Evolutionary conservation across 1,140 invertebrate species (phyloP).

Genomic region (Solenopsis invicta): DNA sequence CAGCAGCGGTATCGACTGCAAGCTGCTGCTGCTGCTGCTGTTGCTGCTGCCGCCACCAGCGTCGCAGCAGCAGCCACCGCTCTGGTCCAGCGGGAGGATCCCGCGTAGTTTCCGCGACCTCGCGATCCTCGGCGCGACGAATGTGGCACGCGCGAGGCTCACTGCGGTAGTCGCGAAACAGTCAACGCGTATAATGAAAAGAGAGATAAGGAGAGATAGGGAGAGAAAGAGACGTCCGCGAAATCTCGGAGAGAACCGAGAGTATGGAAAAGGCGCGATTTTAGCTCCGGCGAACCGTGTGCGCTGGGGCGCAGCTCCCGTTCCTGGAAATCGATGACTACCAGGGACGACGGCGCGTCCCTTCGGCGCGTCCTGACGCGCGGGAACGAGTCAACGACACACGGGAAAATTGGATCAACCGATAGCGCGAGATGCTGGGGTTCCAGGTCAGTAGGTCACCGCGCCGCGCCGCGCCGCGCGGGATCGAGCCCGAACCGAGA

Average conservation of each 20-base stretch:
- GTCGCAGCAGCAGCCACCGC: too few species aligned
- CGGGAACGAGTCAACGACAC: constrained; percentile 44
- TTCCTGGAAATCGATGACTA: constrained; percentile 56
- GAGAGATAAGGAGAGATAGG: neutral
- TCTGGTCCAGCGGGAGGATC: constrained; percentile 16
- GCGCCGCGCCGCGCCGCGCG: constrained; percentile 16
- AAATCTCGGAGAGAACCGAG: neutral
- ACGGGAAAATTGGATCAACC: constrained; percentile 60
- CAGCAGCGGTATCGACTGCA: constrained; percentile 43
- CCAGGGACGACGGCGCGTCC: constrained; percentile 30
- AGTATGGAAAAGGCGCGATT: constrained; percentile 22
- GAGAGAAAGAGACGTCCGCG: neutral
- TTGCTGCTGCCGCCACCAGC: too few species aligned
- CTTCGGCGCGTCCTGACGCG: constrained; percentile 7
- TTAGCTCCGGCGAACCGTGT: constrained; percentile 1
- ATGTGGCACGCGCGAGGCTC: neutral
- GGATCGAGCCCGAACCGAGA: constrained; percentile 15
- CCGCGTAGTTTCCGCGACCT: constrained; percentile 25
- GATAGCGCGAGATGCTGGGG: constrained; percentile 45
- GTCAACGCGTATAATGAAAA: neutral
- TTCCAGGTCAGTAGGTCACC: constrained; percentile 48
- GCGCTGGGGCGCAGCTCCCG: constrained; percentile 31
- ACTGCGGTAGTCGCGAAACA: neutral
- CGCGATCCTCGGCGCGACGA: constrained; percentile 10
- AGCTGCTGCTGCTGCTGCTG: neutral